phyloP scores from a whole-genome alignment of 2,797 vertebrate species.

The Triplophysa bombifrons region DNA sequence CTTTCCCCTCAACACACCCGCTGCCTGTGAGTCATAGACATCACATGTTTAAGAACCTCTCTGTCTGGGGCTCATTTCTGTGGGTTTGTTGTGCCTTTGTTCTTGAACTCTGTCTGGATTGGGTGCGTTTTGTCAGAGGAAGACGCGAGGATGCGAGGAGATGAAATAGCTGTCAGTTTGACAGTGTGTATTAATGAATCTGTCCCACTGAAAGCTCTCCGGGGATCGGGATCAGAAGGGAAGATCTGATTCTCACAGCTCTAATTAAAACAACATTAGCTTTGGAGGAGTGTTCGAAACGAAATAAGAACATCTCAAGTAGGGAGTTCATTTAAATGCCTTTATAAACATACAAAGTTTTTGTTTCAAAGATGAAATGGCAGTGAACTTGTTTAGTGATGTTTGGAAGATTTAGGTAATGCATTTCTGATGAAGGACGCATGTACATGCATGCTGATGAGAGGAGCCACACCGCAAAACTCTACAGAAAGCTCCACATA shows the following conservation, averaged over 20 bases:
- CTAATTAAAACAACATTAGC: slow-evolving; percentile 63
- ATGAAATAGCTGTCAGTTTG: slow-evolving; percentile 41
- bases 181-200: slow-evolving; percentile 43
- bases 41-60: slow-evolving; percentile 7
- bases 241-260: slow-evolving; percentile 59
- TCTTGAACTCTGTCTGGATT: slow-evolving; percentile 24
- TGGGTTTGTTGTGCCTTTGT: slow-evolving; percentile 11
- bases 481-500: background rate
- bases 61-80: slow-evolving; percentile 5
- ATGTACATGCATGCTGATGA: background rate
- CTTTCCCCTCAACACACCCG: slow-evolving; percentile 65
- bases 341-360: background rate
- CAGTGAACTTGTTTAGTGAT: background rate
- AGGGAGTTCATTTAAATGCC: background rate
- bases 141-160: background rate
- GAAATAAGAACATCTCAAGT: background rate
- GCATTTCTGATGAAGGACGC: slow-evolving; percentile 2
- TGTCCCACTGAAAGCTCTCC: slow-evolving; percentile 26
- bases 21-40: slow-evolving; percentile 66
- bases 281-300: slow-evolving; percentile 20
- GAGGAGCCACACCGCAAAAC: background rate
- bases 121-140: slow-evolving; percentile 24
- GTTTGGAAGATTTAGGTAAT: slow-evolving; percentile 3
- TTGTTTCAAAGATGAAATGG: background rate
- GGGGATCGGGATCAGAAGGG: slow-evolving; percentile 40